These are phyloP conservation scores for Neopipo cinnamomea DNA, from an alignment of 2,113 vertebrate species.

Conservation along the genomic window DNA sequence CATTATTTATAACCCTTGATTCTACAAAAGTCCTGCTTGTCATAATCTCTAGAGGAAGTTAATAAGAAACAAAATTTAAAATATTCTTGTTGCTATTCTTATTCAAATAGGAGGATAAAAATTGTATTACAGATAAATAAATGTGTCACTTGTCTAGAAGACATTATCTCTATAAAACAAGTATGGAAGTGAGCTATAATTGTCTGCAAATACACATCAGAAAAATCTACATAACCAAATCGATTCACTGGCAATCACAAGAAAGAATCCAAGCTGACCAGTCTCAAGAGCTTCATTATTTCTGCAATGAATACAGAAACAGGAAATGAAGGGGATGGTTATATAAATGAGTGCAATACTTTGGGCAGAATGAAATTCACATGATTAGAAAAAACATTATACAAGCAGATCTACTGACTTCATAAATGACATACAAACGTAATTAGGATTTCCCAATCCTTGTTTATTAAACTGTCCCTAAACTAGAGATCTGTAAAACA, in stretches of 20 bases:
- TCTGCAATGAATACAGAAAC: conserved; percentile 33
- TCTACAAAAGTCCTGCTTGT: neutral
- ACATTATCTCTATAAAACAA: neutral
- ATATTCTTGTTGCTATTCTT: neutral
- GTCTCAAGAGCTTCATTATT: conserved; percentile 40
- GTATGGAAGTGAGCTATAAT: neutral
- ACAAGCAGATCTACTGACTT: conserved; percentile 55
- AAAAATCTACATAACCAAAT: neutral
- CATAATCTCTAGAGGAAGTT: neutral
- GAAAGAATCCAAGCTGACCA: neutral
- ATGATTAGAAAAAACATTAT: conserved; percentile 44
- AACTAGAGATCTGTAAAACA: neutral
- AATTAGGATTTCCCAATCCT: conserved; percentile 47
- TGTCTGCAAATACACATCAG: neutral
- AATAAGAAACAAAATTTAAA: neutral
- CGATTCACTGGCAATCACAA: neutral
- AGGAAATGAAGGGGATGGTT: conserved; percentile 50
- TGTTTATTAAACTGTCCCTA: conserved; percentile 48
- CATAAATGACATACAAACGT: conserved; percentile 40
- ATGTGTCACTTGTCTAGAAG: neutral
- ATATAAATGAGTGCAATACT: conserved; percentile 45
- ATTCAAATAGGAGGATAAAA: neutral
- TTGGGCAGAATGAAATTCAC: conserved; percentile 28
- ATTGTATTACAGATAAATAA: neutral
- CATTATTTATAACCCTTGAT: neutral